Base-by-base conservation (phyloP, 2,797 vertebrate species). In the Philypnodon macrostomus region DNA sequence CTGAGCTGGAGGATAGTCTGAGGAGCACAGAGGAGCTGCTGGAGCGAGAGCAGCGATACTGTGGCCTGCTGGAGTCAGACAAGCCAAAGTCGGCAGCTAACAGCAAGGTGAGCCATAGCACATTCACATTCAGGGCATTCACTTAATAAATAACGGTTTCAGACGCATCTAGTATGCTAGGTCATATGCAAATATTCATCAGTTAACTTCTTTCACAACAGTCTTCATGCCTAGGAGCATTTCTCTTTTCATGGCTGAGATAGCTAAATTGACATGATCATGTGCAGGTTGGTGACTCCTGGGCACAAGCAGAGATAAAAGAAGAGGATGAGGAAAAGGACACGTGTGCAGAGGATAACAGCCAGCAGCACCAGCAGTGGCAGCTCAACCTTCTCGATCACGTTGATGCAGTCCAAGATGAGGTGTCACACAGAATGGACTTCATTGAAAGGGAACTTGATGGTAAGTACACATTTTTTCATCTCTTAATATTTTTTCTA, bases 381-480 rank as follows among this genome's bases (percentile, higher is more conserved):
- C 92, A 94, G 77, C 90, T 94, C 52, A 97, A 98, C 77, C 81
- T 98, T 65, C 77, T 98, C 73, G 92, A 95, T 32, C 95, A 98
- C 0, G 91, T 97, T 17, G 95, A 97, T 27, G 91, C 92, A 4
- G 90, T 97, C 46, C 96, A 98, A 77, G 94, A 96, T 1, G 93
- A 97, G 75, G 94, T 97, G 41, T 93, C 91, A 0, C 91, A 95
- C 67, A 88, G 96, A 65, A 98, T 98, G 96, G 96, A 98, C 89
- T 97, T 94, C 84, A 96, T 98, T 42, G 95, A 97, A 83, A 92
- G 92, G 63, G 95, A 98, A 64, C 80, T 98, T 41, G 95, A 97
- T 17, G 94, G 95, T 97, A 87, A 82, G 82, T 14, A 10, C 13
- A 26, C 8, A 40, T 10, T 26, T n/a, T 18, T 13, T 21, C 8